Percentiles rank a stretch among this genome's conserved stretches.
phyloP scores from a whole-genome alignment of 2,888 invertebrate genomes.

The Macaria liturata region DNA sequence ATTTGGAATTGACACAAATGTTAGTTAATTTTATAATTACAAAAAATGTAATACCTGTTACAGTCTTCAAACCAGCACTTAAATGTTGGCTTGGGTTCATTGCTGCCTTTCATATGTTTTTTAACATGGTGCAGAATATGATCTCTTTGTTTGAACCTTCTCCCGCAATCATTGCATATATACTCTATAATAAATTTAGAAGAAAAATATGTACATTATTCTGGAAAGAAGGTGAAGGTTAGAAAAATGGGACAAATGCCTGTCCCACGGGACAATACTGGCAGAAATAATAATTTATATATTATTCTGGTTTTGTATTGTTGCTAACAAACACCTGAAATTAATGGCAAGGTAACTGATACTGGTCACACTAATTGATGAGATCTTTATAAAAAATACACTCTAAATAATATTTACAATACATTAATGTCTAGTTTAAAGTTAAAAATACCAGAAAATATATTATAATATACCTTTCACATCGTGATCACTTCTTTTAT shows the following conservation, averaged over 20 bases:
- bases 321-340: conserved; percentile 3
- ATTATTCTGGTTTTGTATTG: conserved; percentile 6
- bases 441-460: too few relatives aligned
- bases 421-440: too few relatives aligned
- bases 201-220: conserved; percentile 18
- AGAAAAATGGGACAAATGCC: conserved; percentile 2
- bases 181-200: conserved; percentile 54
- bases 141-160: conserved; percentile 60
- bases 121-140: conserved; percentile 67
- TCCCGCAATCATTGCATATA: conserved; percentile 66
- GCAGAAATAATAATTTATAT: conserved; percentile 3
- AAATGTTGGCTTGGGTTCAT: conserved; percentile 39
- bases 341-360: background rate
- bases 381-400: too few relatives aligned
- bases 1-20: too few relatives aligned
- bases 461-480: conserved; percentile 42
- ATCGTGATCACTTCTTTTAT: conserved; percentile 64
- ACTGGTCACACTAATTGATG: too few relatives aligned
- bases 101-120: conserved; percentile 44
- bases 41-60: conserved; percentile 48
- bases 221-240: conserved; percentile 10
- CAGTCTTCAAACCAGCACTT: conserved; percentile 65
- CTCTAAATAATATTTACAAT: too few relatives aligned
- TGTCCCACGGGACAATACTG: background rate
- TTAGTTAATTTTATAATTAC: too few relatives aligned